Evolutionary conservation across 1,140 invertebrate genomes (phyloP), one percentile per base, ranked within the genome.

Genomic region (Bicyclus anynana): DNA sequence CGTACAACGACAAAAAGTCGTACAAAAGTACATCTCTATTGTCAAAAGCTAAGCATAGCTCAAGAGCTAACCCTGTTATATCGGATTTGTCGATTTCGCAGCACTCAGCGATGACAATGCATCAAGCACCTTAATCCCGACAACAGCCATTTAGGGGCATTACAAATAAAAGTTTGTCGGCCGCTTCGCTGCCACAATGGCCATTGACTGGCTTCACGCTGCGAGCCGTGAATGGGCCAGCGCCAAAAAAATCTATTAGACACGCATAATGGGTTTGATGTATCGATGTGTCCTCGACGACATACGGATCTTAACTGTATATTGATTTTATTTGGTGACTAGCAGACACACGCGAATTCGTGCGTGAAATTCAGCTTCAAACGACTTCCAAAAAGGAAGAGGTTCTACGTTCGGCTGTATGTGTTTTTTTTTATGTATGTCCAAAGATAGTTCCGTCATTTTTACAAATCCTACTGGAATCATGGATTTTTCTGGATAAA

Each of bases 241-340:
- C 71, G 74, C 68, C 70, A 73, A 86, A 87, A 87, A 87, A 87
- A 87, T 80, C 77, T 87, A 87, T 87, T 86, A 87, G 84, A 77
- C 78, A 82, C 84, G 83, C 74, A 84, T 84, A 87, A 84, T 84
- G 71, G 73, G 61, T 64, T 61, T 67, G 72, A 77, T 70, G 74
- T 79, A 77, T 81, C 69, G 68, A 60, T 50, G 67, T 72, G 70
- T 59, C 64, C 63, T 62, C 56, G 69, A 71, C 69, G 68, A 74
- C 57, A 58, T 54, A 59, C 56, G 50, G 27, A 55, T 60, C 53
- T 61, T 65, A 60, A 65, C 60, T 67, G 59, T 67, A 65, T 56
- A 65, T 59, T 20, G 40, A 20, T 20, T 44, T 44, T 20, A 16
- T 44, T 44, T n/a, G 7, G 29, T 12, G 29, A 33, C n/a, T n/a